These are phyloP conservation scores for Dicrurus megarhynchus DNA, from an alignment of 2,113 vertebrate genomes.

Conservation along the genomic window DNA sequence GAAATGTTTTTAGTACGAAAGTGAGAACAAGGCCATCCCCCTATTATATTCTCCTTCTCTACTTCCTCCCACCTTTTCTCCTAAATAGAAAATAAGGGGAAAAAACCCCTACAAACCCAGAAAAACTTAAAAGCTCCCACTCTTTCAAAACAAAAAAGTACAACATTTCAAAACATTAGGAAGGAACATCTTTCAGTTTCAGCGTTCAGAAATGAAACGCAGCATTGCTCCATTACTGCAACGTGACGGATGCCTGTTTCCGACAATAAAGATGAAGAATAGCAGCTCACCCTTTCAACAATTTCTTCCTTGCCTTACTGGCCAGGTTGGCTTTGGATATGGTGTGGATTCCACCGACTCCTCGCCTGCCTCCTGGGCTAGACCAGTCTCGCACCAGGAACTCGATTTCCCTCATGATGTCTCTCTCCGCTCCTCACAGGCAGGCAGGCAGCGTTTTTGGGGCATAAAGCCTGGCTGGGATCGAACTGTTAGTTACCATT, in stretches of 20 bases:
- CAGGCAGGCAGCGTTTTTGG: slow-evolving; percentile 31
- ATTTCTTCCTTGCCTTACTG: neutral
- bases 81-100: slow-evolving; percentile 46
- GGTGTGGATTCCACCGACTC: neutral
- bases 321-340: neutral
- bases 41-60: slow-evolving; percentile 60
- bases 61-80: slow-evolving; percentile 35
- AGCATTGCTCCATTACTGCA: neutral
- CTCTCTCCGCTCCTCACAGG: neutral
- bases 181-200: neutral
- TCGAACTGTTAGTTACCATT: slow-evolving; percentile 37
- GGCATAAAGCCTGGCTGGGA: slow-evolving; percentile 35
- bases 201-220: neutral
- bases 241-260: neutral
- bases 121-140: slow-evolving; percentile 26
- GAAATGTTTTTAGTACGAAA: slow-evolving; percentile 60
- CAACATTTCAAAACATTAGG: slow-evolving; percentile 18
- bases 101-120: neutral
- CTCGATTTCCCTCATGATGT: neutral
- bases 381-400: neutral
- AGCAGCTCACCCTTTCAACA: neutral
- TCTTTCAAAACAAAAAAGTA: neutral
- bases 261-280: neutral
- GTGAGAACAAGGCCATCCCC: slow-evolving; percentile 68
- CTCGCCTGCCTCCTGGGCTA: neutral